phyloP scores from a whole-genome alignment of 2,797 vertebrate genomes.

The Mormyrops boulengeri region DNA sequence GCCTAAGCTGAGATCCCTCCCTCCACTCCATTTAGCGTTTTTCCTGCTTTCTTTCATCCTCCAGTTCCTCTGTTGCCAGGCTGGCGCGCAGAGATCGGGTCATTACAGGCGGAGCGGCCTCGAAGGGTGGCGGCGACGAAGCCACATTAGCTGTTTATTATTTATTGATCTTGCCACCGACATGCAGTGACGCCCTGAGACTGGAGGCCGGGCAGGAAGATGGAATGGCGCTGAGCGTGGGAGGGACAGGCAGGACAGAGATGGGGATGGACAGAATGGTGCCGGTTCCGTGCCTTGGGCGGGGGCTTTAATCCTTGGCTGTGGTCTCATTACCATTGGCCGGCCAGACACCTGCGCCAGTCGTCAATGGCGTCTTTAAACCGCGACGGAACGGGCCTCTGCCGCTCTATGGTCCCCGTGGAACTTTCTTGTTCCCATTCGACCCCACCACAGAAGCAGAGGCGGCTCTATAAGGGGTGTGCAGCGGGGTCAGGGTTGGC shows the following conservation, averaged over 20 bases:
- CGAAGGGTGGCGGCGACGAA: slow-evolving; percentile 97
- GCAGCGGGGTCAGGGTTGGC: slow-evolving; percentile 48
- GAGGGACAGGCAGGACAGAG: not conserved
- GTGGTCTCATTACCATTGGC: slow-evolving; percentile 66
- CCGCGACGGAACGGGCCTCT: slow-evolving; percentile 60
- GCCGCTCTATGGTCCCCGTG: slow-evolving; percentile 37
- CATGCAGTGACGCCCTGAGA: slow-evolving; percentile 94
- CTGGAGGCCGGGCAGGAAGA: slow-evolving; percentile 66
- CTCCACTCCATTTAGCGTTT: slow-evolving; percentile 9
- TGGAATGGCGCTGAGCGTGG: not conserved
- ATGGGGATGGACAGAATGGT: not conserved
- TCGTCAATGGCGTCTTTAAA: slow-evolving; percentile 42
- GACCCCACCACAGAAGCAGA: slow-evolving; percentile 34
- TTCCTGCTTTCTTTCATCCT: slow-evolving; percentile 5
- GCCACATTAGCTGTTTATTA: slow-evolving; percentile 99
- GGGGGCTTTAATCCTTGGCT: slow-evolving; percentile 43
- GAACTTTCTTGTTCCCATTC: not conserved
- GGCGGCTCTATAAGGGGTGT: slow-evolving; percentile 41
- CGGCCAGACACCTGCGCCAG: not conserved
- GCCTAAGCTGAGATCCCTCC: slow-evolving; percentile 68
- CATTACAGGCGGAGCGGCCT: slow-evolving; percentile 69
- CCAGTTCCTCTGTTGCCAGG: slow-evolving; percentile 4
- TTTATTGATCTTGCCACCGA: slow-evolving; percentile 97
- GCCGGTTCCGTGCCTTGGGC: not conserved
- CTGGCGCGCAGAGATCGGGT: slow-evolving; percentile 69